Evolutionary conservation across 2,797 vertebrate genomes (phyloP).

Genomic region (Chaenodraco wilsoni): DNA sequence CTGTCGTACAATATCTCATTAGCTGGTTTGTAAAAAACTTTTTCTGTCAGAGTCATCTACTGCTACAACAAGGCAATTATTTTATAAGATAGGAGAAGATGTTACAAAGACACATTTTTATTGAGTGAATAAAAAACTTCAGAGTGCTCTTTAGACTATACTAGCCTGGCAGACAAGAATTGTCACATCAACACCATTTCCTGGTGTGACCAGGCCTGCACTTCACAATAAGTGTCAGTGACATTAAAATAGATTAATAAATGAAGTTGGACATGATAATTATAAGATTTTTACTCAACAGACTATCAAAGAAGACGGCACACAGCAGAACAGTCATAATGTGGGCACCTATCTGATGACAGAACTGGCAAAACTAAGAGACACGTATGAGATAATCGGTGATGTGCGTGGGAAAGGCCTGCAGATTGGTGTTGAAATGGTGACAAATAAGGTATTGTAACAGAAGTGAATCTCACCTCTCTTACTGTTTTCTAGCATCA

Average conservation of each 20-base stretch:
- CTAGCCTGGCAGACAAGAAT: neutral
- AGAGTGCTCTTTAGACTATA: too few species aligned
- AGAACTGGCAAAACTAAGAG: conserved; percentile 89
- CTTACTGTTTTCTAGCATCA: neutral
- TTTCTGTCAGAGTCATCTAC: too few species aligned
- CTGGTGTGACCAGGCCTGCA: neutral
- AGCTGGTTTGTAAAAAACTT: too few species aligned
- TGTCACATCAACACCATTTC: neutral
- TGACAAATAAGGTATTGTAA: conserved; percentile 89
- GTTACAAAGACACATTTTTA: too few species aligned
- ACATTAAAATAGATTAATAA: too few species aligned
- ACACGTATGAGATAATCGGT: conserved; percentile 91
- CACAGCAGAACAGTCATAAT: conserved; percentile 84
- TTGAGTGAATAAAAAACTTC: too few species aligned
- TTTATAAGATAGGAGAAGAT: too few species aligned
- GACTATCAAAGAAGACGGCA: conserved; percentile 88
- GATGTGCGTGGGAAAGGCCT: conserved; percentile 97
- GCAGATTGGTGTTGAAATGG: conserved; percentile 95
- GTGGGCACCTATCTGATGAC: conserved; percentile 90
- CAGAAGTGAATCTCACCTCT: neutral
- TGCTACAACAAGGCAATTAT: too few species aligned
- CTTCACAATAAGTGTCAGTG: too few species aligned
- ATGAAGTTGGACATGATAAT: too few species aligned
- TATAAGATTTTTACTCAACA: conserved; percentile 54
- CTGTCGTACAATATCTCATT: too few species aligned